Evolutionary conservation across 2,888 invertebrate species (phyloP), one percentile per base, ranked within the genome.

Genomic region (Sarcophaga carnaria): DNA sequence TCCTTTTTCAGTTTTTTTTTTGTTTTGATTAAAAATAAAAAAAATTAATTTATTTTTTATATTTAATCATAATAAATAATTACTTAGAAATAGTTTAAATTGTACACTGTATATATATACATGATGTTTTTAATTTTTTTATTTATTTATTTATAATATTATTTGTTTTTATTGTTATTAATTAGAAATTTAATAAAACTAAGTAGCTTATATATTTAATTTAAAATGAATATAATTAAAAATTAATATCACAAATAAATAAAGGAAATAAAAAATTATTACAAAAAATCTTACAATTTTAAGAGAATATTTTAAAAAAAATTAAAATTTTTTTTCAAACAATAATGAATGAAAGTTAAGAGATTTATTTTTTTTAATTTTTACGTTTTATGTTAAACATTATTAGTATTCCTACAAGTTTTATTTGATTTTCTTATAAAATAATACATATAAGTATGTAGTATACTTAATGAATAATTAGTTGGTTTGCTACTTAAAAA

Each of bases 201-300:
- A 37, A 37, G 37, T 37, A 37, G 17, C 12, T 17, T 60, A 45
- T 59, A 49, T 69, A 25, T 20, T 70, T 60, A 37, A 37, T 60
- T 64, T 76, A 74, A 27, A 69, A 54, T 37, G 71, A 67, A 69
- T 25, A 17, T 37, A 67, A 22, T 49, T 84, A 80, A 88, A 86
- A 87, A 88, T 87, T 88, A 88, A 88, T 88, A 88, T 88, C 88
- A 88, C 88, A 88, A 88, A 88, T 82, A 85, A 88, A 87, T 78
- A 80, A 81, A 76, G 81, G 75, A 37, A 37, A 37, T 3, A 37
- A 84, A 76, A 78, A 22, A 37, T 47, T 20, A 45, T 27, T 82
- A 10, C n/a, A 20, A 8, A 20, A 62, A n/a, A 3, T 62, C 5
- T n/a, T 62, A 20, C 0, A 49, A 3, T 49, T 49, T 14, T 14